Base-by-base conservation (phyloP, 2,888 invertebrate genomes). In the Chymomyza procnemis region DNA sequence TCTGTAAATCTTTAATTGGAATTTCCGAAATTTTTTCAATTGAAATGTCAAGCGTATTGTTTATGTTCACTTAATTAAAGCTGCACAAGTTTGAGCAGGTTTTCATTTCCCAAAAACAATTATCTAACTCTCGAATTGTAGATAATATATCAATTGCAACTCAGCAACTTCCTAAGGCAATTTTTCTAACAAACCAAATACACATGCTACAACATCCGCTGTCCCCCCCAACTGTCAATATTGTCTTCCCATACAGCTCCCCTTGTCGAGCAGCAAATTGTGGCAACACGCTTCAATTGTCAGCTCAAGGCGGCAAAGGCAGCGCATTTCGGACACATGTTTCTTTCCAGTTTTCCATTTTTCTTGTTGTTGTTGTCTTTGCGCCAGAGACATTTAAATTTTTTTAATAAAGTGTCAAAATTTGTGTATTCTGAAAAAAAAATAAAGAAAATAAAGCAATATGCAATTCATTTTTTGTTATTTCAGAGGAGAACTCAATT, bases 401-500 rank as follows among this genome's bases (percentile, higher is more conserved):
- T 68, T 47, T 67, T 54, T 71, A 58, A 66, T 66, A 73, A 82
- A 78, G 85, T 84, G 83, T 80, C 85, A 76, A 80, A 79, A 79
- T 60, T 71, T 61, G 52, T 74, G 76, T 76, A 47, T 61, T 66
- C 59, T 52, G 69, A 52, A 64, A 73, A 4, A 52, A 64, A 73
- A 4, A 34, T 54, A 21, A 12, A 26, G 41, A 63, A 46, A 59
- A 46, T 14, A 50, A 54, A 21, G 54, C 16, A 67, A 79, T 56
- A 61, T 73, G 75, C 70, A 67, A 64, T 66, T 68, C 61, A 65
- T 47, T 67, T 62, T 69, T 14, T 61, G n/a, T 69, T 9, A n/a
- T 59, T 70, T 62, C 71, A 69, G 46, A 78, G 75, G 75, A 81
- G 78, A 78, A 59, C 83, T 79, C 76, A 80, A 83, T 83, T 83